phyloP scores from a whole-genome alignment of 2,113 vertebrate species.

The Oreochromis niloticus region DNA sequence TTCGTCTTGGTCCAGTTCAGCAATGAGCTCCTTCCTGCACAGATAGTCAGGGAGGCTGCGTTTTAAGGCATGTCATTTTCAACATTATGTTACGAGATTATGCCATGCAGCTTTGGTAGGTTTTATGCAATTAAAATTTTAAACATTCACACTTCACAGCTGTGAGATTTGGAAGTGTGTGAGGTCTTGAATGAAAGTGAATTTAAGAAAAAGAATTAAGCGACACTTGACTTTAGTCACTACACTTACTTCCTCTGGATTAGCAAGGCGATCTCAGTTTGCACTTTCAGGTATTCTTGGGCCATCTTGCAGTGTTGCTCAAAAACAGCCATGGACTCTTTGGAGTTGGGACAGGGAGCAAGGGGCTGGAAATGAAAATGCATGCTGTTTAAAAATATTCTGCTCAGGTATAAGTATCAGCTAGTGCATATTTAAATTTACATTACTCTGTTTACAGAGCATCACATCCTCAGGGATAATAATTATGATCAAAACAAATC shows the following conservation, averaged over 20 bases:
- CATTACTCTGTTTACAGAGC: neutral
- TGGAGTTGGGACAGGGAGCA: conserved; percentile 97
- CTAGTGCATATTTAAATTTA: neutral
- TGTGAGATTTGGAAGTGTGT: neutral
- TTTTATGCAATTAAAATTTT: neutral
- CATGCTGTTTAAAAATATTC: neutral
- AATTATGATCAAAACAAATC: neutral
- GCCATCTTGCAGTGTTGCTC: conserved; percentile 99
- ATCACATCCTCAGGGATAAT: conserved; percentile 26
- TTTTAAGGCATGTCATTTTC: neutral
- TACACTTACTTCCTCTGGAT: conserved; percentile 93
- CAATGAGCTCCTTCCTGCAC: conserved; percentile 91
- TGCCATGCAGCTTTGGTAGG: neutral
- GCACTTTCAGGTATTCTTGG: conserved; percentile 99
- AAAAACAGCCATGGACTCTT: conserved; percentile 99
- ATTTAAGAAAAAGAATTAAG: neutral
- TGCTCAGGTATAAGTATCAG: neutral
- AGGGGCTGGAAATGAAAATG: conserved; percentile 84
- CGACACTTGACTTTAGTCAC: neutral
- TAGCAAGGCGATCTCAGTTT: conserved; percentile 96
- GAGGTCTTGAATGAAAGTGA: neutral
- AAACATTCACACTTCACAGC: neutral
- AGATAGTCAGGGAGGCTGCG: neutral
- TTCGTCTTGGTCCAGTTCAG: conserved; percentile 99
- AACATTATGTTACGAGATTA: neutral